Evolutionary conservation across 2,113 vertebrate genomes (phyloP), one percentile per base, ranked within the genome.

Genomic region (Amphilophus citrinellus): DNA sequence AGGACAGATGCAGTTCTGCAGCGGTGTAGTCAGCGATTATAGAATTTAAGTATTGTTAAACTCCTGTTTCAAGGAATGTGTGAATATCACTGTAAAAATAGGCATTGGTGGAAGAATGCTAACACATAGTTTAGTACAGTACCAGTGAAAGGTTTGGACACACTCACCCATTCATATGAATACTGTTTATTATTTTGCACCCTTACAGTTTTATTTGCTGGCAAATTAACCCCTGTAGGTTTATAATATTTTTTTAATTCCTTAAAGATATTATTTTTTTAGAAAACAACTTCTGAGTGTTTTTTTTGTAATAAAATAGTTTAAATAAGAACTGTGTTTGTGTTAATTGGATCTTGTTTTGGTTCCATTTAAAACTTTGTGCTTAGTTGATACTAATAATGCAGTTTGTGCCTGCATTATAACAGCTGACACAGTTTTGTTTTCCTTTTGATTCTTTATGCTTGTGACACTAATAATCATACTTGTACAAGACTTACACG

Each of bases 201-300:
- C 53, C 82, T 60, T 79, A 61, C 75, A 80, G 90, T 92, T 91
- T 92, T 66, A 81, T 95, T 93, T 95, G 94, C 94, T 81, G 95
- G 95, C 93, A 85, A 93, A 94, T 91, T 82, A 84, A 94, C 89
- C 62, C 47, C 27, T 81, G 56, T 90, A 89, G 78, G 22, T 58
- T 80, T 76, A 44, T 80, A 22, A n/a, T 59, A 27, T 30, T 30
- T 71, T 42, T 76, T 66, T 35, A 18, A 68, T 58, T 11, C 37
- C 10, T 85, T 3, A 22, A 73, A 62, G 39, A 5, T 87, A 78
- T 80, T 78, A 77, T 53, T 81, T 79, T 79, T 71, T 88, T 82
- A 50, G 30, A 37, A 63, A 30, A 39, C 37, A 39, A 8, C 6
- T 79, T 59, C 71, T 90, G 83, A 79, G 13, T 79, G 10, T 30